Evolutionary conservation across 1,140 invertebrate genomes (phyloP), one percentile per base, ranked within the genome.

Genomic region (Ctenoplectra terminalis): DNA sequence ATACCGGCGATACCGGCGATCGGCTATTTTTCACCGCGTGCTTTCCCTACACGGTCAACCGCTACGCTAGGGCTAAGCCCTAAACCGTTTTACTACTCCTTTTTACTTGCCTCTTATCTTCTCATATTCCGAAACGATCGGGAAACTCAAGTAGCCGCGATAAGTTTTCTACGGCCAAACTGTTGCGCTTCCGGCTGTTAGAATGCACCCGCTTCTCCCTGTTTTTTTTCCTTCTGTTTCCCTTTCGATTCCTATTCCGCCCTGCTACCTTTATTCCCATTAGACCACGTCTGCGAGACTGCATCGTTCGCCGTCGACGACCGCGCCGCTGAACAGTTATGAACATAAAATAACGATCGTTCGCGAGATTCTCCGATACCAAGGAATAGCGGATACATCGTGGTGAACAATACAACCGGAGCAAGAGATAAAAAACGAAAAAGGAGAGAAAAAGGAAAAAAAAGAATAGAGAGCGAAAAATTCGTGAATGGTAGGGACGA

Each of bases 101-200:
- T 73, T 54, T 73, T 61, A 29, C 50, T 40, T 58, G 11, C 13
- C n/a, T n/a, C 34, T 58, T 66, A 54, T 52, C 54, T 56, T 82
- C 70, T 31, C 3, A 20, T 48, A 37, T 69, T 73, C 26, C 20
- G 26, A 63, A 20, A 37, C 69, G 79, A 82, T 73, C 43, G 46
- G 56, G 52, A 29, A 73, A 50, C 40, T 34, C 11, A 43, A 82
- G 48, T 77, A 48, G 48, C 66, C 15, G 43, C 74, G 80, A 85
- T 78, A 60, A 86, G 46, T 72, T 81, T 70, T 48, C 60, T 80
- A 86, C 76, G 46, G 73, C 50, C 85, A 87, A 87, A 86, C 85
- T 87, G 85, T 87, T 87, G 84, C 85, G 85, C 69, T 56, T 81
- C 67, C 52, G 56, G 13, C 74, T 37, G 17, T 2, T 29, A 31